Percentiles rank a stretch among this genome's conserved stretches.
Evolutionary conservation across 2,888 invertebrate genomes (phyloP).

Genomic region (Dynastes maya): DNA sequence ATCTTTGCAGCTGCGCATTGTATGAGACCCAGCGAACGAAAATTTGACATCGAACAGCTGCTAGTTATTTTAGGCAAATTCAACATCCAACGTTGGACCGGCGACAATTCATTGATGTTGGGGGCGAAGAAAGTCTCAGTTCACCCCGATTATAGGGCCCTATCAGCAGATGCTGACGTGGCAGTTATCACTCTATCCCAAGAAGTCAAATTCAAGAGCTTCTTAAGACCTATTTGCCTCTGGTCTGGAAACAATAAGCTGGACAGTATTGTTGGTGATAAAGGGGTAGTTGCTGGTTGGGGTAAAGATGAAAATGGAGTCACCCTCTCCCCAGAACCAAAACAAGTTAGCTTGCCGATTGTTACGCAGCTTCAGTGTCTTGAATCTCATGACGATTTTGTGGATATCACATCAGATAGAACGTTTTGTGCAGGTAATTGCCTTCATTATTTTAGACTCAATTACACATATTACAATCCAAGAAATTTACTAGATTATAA

Average conservation of each 20-base stretch:
- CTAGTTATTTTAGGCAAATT: conserved; percentile 64
- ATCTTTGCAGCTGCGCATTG: conserved; percentile 64
- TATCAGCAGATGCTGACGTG: conserved; percentile 74
- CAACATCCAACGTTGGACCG: conserved; percentile 62
- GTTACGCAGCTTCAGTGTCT: conserved; percentile 74
- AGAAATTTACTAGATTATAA: no score
- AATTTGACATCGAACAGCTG: conserved; percentile 60
- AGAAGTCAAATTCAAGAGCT: conserved; percentile 71
- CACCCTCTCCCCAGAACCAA: conserved; percentile 71
- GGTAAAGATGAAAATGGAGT: conserved; percentile 72
- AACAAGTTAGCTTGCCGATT: conserved; percentile 72
- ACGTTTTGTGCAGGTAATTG: conserved; percentile 77
- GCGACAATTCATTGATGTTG: conserved; percentile 59
- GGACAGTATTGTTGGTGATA: conserved; percentile 61
- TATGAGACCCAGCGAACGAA: conserved; percentile 57
- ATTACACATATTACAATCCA: no score
- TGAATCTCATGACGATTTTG: conserved; percentile 68
- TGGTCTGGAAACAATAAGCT: conserved; percentile 73
- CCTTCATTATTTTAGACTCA: no score
- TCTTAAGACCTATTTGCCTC: conserved; percentile 77
- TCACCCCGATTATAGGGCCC: conserved; percentile 74
- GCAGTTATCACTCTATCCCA: conserved; percentile 74
- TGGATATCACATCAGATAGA: conserved; percentile 68
- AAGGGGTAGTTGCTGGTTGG: conserved; percentile 76
- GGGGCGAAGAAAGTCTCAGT: conserved; percentile 71